These are phyloP conservation scores for Myzus persicae DNA, from an alignment of 1,140 invertebrate species.

Conservation along the genomic window DNA sequence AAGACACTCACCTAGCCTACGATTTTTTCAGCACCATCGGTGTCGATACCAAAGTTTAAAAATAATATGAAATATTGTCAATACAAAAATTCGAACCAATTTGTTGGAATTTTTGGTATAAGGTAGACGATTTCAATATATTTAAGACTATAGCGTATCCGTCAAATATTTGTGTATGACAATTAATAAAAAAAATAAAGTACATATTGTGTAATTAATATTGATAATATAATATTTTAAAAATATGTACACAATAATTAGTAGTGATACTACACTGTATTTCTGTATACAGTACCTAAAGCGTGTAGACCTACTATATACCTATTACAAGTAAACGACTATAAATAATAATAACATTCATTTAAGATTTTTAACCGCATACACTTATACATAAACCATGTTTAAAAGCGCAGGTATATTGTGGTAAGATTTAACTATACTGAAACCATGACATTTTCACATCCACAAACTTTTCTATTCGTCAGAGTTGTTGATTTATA, in stretches of 20 bases:
- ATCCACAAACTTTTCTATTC: not conserved
- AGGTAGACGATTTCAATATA: no score
- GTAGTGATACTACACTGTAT: no score
- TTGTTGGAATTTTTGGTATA: no score
- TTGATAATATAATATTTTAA: no score
- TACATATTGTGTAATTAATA: not conserved
- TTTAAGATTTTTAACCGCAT: not conserved
- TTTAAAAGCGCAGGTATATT: not conserved
- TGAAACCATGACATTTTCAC: not conserved
- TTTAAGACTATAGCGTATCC: not conserved
- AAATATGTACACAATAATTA: no score
- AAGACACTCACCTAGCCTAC: no score
- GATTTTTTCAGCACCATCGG: no score
- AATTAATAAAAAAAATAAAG: not conserved
- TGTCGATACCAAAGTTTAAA: no score
- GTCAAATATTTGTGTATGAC: not conserved
- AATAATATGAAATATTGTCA: no score
- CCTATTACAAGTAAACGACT: not conserved
- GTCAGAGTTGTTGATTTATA: not conserved
- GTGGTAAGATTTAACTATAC: not conserved
- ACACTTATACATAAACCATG: not conserved
- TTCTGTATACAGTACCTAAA: no score
- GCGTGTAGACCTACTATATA: no score
- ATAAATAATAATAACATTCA: not conserved
- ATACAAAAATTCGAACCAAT: no score